phyloP scores from a whole-genome alignment of 2,797 vertebrate genomes.

The Moxostoma hubbsi region DNA sequence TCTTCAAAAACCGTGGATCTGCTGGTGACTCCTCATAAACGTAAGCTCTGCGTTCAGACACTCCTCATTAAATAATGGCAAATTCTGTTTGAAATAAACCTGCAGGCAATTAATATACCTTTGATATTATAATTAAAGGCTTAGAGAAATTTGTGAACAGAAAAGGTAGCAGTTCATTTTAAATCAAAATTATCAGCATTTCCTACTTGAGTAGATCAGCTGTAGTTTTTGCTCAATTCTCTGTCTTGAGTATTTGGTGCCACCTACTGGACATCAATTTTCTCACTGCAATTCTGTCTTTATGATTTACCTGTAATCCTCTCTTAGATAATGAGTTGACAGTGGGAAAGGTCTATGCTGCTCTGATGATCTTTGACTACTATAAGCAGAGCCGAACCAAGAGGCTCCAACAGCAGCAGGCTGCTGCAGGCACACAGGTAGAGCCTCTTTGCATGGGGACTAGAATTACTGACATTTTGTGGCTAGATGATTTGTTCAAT shows the following conservation, averaged over 20 bases:
- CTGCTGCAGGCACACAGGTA: slow-evolving; percentile 73
- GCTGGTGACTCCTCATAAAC: slow-evolving; percentile 94
- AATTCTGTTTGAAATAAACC: slow-evolving; percentile 4
- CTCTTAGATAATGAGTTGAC: slow-evolving; percentile 91
- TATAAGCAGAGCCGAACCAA: slow-evolving; percentile 96
- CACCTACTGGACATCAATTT: slow-evolving; percentile 54
- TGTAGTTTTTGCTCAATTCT: background rate
- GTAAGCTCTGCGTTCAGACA: slow-evolving; percentile 73
- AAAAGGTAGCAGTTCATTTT: background rate
- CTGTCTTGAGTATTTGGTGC: slow-evolving; percentile 44
- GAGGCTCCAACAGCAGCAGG: slow-evolving; percentile 85
- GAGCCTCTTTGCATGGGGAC: background rate
- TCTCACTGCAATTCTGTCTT: background rate
- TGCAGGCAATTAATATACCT: background rate
- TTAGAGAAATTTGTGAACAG: background rate
- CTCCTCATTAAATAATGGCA: background rate
- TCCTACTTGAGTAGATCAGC: slow-evolving; percentile 1
- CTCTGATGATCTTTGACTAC: slow-evolving; percentile 98
- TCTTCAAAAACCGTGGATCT: slow-evolving; percentile 91
- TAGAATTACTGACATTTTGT: background rate
- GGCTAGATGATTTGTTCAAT: too few relatives aligned
- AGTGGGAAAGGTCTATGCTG: slow-evolving; percentile 96
- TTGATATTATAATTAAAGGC: slow-evolving; percentile 2
- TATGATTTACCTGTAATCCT: background rate
- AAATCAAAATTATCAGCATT: background rate